phyloP scores from a whole-genome alignment of 2,797 vertebrate genomes.

The Delichon dasypus region DNA sequence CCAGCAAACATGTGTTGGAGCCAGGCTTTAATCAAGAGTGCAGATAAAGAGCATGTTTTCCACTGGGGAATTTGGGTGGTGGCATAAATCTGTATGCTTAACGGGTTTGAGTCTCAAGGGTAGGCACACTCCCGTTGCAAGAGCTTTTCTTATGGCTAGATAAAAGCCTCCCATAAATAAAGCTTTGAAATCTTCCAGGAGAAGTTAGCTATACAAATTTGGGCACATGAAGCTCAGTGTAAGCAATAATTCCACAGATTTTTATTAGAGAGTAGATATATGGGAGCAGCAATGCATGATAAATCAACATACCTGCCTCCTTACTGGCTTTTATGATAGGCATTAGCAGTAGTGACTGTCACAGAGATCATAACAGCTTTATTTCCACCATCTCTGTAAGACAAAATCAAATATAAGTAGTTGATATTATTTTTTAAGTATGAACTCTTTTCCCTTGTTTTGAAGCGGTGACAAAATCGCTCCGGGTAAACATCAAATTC shows the following conservation, averaged over 20 bases:
- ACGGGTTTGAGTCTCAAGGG: slow-evolving; percentile 4
- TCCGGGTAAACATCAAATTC: not conserved
- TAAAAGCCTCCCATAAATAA: slow-evolving; percentile 47
- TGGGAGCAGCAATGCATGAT: slow-evolving; percentile 33
- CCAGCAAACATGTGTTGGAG: not conserved
- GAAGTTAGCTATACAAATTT: slow-evolving; percentile 62
- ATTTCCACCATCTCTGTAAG: slow-evolving; percentile 64
- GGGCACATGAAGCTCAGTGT: slow-evolving; percentile 37
- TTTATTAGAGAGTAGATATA: slow-evolving; percentile 70
- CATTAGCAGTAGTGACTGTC: slow-evolving; percentile 69
- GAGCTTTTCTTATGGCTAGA: not conserved
- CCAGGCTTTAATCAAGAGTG: not conserved
- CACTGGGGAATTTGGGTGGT: not conserved
- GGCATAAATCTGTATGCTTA: slow-evolving; percentile 37
- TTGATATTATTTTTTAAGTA: slow-evolving; percentile 36
- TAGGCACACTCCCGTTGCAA: not conserved
- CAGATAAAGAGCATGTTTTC: slow-evolving; percentile 40
- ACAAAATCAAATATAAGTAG: slow-evolving; percentile 13
- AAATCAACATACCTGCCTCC: slow-evolving; percentile 69
- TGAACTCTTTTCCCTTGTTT: slow-evolving; percentile 19
- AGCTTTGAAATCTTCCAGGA: slow-evolving; percentile 52
- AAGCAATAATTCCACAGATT: slow-evolving; percentile 66
- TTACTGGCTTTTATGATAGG: slow-evolving; percentile 69
- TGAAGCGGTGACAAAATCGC: slow-evolving; percentile 8
- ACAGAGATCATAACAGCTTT: slow-evolving; percentile 68